Conservation (phyloP, 2,113 vertebrate genomes). For the Chaetorhynchus papuensis region DNA sequence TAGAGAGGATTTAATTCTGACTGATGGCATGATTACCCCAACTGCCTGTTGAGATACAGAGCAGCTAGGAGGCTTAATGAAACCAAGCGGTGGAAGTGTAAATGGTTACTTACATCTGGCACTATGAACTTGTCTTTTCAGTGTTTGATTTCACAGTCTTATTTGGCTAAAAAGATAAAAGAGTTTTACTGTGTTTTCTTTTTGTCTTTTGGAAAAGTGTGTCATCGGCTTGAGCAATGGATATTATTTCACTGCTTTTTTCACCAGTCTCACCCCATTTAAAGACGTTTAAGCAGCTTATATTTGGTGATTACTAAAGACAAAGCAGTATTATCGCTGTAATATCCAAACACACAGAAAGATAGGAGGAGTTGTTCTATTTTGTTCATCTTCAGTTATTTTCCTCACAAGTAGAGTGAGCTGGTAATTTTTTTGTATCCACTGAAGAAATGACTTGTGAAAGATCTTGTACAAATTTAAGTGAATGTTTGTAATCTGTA, state of each 20-base stretch:
- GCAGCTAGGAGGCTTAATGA: not conserved
- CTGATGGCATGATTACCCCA: not conserved
- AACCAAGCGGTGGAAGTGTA: not conserved
- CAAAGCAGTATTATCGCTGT: not conserved
- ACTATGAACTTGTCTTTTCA: not conserved
- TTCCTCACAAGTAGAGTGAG: not conserved
- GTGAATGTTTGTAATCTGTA: not conserved
- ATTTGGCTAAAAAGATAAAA: not conserved
- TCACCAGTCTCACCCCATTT: not conserved
- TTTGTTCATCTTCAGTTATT: not conserved
- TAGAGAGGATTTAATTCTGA: not conserved
- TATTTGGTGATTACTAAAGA: not conserved
- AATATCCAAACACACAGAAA: not conserved
- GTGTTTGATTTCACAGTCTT: not conserved
- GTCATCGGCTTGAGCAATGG: not conserved
- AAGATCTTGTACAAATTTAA: not conserved
- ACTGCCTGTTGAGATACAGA: not conserved
- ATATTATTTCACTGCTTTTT: not conserved
- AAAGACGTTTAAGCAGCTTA: slow-evolving; percentile 17
- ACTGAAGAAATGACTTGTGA: not conserved
- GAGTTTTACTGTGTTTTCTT: not conserved
- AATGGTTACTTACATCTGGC: not conserved
- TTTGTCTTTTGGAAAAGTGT: not conserved
- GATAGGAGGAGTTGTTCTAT: not conserved
- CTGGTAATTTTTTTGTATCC: not conserved